Base-by-base conservation (phyloP, 2,113 vertebrate genomes). In the Anguilla rostrata region DNA sequence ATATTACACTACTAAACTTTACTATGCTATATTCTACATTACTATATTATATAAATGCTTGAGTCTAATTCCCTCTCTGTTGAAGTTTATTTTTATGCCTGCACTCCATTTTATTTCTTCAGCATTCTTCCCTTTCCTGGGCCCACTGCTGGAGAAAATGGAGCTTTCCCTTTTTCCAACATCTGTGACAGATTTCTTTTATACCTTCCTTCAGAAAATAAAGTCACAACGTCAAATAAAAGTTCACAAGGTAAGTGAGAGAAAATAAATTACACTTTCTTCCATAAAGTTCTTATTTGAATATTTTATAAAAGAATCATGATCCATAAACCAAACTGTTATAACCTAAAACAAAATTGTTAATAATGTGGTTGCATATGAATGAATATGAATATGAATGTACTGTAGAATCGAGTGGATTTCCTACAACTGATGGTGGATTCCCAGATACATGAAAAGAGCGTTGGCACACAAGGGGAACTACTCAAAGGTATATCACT, bases 361-460 rank as follows among this genome's bases (percentile, higher is more conserved):
- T 34, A 34, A 34, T 34, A 34, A 34, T 34, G 34, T 34, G 34
- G 34, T 34, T 34, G 34, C 34, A 34, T 34, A 34, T 34, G 34
- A n/a, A n/a, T n/a, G n/a, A n/a, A n/a, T n/a, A n/a, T n/a, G n/a
- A n/a, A n/a, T n/a, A n/a, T 34, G 34, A 1, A 34, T 34, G 34
- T 34, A 75, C 1, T 75, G 26, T 34, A 75, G 71, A 86, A 80
- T 78, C 91, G 94, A 1, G 93, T 96, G 86, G 97, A 97, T 90
- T 96, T 97, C 87, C 91, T 97, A 39, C 95, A 96, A 81, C 90
- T 97, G 75, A 97, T 97, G 97, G 88, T 97, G 20, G 95, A 97
- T 85, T 95, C 95, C 0, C 96, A 96, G 85, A 91, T 85, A 78
- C 88, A 91, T 1, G 71, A 46, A 7, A 91, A 92, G 39, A 81